Percentiles rank a stretch among this genome's conserved stretches.
Conservation (phyloP, 2,797 vertebrate species). For the Triplophysa bombifrons region DNA sequence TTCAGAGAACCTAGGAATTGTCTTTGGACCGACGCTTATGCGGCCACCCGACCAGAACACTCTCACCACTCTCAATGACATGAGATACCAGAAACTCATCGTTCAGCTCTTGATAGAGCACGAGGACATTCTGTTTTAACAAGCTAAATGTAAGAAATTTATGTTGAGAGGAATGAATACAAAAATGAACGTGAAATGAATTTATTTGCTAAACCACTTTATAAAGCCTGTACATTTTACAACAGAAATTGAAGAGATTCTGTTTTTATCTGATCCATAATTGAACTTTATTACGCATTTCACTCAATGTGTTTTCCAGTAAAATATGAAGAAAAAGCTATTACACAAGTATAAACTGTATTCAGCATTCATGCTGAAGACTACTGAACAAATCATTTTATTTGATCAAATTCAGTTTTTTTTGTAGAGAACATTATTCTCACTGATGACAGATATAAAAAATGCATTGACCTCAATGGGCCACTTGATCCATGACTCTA, state of each 20-base stretch:
- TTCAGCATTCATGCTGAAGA: constrained; percentile 13
- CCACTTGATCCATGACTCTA: neutral
- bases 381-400: neutral
- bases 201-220: neutral
- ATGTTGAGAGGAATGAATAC: constrained; percentile 7
- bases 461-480: neutral
- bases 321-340: neutral
- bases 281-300: constrained; percentile 9
- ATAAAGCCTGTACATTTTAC: constrained; percentile 2
- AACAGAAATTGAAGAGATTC: neutral
- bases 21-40: constrained; percentile 98
- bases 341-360: constrained; percentile 13
- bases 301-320: constrained; percentile 14
- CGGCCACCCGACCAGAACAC: constrained; percentile 93
- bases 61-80: constrained; percentile 93
- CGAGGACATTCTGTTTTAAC: constrained; percentile 97
- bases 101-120: constrained; percentile 97
- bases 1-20: constrained; percentile 96
- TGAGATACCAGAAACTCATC: constrained; percentile 96
- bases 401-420: neutral
- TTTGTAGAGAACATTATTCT: neutral
- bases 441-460: constrained; percentile 9
- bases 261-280: neutral
- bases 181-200: neutral
- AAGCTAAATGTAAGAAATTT: constrained; percentile 29